phyloP scores from a whole-genome alignment of 2,888 invertebrate species.

The Ornithoptera alexandrae region DNA sequence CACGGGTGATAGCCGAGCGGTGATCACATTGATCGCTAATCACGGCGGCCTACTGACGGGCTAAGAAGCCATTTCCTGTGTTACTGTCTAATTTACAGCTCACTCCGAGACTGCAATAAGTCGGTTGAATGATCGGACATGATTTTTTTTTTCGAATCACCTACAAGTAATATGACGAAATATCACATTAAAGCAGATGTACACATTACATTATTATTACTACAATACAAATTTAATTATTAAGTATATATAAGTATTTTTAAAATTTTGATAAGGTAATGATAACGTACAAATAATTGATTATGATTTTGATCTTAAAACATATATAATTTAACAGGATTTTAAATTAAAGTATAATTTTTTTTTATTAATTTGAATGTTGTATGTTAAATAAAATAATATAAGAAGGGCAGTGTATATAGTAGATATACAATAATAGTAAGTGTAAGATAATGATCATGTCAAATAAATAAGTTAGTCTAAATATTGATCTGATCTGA shows the following conservation, averaged over 20 bases:
- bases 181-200: slow-evolving; percentile 1
- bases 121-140: slow-evolving; percentile 28
- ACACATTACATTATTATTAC: not conserved
- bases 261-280: too few species aligned
- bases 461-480: too few species aligned
- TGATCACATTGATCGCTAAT: slow-evolving; percentile 71
- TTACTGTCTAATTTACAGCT: slow-evolving; percentile 76
- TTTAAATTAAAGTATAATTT: too few species aligned
- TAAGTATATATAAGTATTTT: not conserved
- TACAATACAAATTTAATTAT: not conserved
- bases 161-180: slow-evolving; percentile 24
- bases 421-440: too few species aligned
- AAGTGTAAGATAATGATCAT: too few species aligned
- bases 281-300: too few species aligned
- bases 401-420: too few species aligned
- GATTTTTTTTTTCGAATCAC: slow-evolving; percentile 12
- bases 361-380: too few species aligned
- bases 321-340: too few species aligned
- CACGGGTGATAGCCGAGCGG: slow-evolving; percentile 64
- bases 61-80: slow-evolving; percentile 78
- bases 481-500: too few species aligned
- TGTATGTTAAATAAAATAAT: too few species aligned
- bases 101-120: slow-evolving; percentile 49
- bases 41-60: slow-evolving; percentile 67
- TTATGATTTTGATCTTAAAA: too few species aligned